Evolutionary conservation across 1,140 invertebrate species (phyloP).

Genomic region (Cotesia vestalis): DNA sequence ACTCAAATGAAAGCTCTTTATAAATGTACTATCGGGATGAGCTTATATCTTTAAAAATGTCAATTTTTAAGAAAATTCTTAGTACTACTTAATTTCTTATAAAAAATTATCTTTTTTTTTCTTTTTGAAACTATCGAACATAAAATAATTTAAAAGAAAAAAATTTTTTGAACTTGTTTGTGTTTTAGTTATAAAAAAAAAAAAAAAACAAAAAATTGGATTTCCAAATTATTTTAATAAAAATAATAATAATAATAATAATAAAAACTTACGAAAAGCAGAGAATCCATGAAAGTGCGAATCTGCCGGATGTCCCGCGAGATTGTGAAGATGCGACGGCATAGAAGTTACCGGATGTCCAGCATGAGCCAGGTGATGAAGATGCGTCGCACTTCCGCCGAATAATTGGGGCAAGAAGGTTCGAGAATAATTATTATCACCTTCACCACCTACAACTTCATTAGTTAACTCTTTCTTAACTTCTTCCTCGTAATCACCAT

Average conservation of each 20-base stretch:
- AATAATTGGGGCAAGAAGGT: conserved; percentile 46
- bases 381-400: conserved; percentile 39
- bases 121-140: too few relatives aligned
- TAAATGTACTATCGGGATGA: too few relatives aligned
- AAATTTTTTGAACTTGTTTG: too few relatives aligned
- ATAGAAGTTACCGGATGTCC: conserved; percentile 42
- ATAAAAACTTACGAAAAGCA: conserved; percentile 58
- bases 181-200: too few relatives aligned
- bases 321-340: conserved; percentile 44
- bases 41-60: too few relatives aligned
- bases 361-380: conserved; percentile 47
- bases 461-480: conserved; percentile 31
- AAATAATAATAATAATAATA: conserved; percentile 16
- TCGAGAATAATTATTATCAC: conserved; percentile 32
- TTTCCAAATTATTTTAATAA: not conserved
- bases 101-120: too few relatives aligned
- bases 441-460: not conserved
- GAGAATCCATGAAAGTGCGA: conserved; percentile 56
- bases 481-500: conserved; percentile 7
- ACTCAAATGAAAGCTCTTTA: too few relatives aligned
- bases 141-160: too few relatives aligned
- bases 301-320: conserved; percentile 48
- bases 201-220: too few relatives aligned
- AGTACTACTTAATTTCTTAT: too few relatives aligned
- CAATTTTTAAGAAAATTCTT: too few relatives aligned